A percentile compares a stretch with the other conserved stretches of the same genome.
These are phyloP conservation scores for Argyrosomus regius DNA, from an alignment of 2,797 vertebrate species.

Conservation along the genomic window DNA sequence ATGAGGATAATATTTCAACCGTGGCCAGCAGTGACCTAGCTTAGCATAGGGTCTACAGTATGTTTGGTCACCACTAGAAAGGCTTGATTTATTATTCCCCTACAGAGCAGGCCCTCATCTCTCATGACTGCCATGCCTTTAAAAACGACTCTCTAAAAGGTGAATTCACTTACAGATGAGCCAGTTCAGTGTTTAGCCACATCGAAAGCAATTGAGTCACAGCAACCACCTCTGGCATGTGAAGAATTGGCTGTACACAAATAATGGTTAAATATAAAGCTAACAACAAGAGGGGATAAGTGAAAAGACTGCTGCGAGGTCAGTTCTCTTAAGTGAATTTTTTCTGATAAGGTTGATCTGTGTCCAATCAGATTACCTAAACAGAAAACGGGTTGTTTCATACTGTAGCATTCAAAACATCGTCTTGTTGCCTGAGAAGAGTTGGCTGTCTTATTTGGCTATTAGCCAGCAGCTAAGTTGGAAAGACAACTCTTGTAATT, in stretches of 20 bases:
- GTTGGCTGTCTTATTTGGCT: not conserved
- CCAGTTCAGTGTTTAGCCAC: constrained; percentile 4
- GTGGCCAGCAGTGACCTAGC: constrained; percentile 52
- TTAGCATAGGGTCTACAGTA: constrained; percentile 56
- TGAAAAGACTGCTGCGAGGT: constrained; percentile 34
- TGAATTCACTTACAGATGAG: constrained; percentile 46
- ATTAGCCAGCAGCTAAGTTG: constrained; percentile 37
- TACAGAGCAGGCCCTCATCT: constrained; percentile 38
- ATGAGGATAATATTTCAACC: constrained; percentile 61
- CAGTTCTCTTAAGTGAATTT: constrained; percentile 38
- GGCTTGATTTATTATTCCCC: constrained; percentile 60
- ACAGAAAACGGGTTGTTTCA: constrained; percentile 33
- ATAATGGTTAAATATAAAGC: constrained; percentile 21
- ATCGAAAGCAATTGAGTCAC: constrained; percentile 19
- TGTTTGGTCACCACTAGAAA: constrained; percentile 49
- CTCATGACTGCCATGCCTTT: constrained; percentile 53
- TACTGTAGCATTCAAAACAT: constrained; percentile 1
- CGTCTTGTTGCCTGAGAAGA: not conserved
- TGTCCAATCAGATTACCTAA: constrained; percentile 44
- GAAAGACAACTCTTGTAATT: not conserved
- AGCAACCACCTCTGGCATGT: constrained; percentile 9
- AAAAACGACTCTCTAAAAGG: constrained; percentile 44
- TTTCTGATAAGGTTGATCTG: constrained; percentile 44
- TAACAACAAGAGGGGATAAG: constrained; percentile 30
- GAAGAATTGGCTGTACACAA: constrained; percentile 13